Conservation (phyloP, 2,888 invertebrate genomes). For the Eupithecia subfuscata region DNA sequence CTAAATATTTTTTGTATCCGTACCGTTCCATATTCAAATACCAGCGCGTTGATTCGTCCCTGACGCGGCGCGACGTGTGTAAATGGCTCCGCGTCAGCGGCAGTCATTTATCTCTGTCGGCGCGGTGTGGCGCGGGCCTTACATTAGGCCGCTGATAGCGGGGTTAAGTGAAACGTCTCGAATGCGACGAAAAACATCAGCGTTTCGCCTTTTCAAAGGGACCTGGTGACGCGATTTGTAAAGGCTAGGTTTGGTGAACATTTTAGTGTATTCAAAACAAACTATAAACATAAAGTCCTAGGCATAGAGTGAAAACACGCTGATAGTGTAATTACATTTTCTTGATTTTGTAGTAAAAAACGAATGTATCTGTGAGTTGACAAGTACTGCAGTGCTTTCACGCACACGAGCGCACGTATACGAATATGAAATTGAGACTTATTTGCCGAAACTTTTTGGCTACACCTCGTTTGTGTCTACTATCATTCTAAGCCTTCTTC, state of each 20-base stretch:
- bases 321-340: too few relatives aligned
- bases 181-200: slow-evolving; percentile 51
- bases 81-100: slow-evolving; percentile 1
- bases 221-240: background rate
- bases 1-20: background rate
- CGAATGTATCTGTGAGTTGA: too few relatives aligned
- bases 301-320: too few relatives aligned
- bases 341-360: too few relatives aligned
- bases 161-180: slow-evolving; percentile 42
- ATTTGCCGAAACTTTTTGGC: too few relatives aligned
- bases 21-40: slow-evolving; percentile 10
- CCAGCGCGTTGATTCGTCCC: slow-evolving; percentile 6
- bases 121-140: slow-evolving; percentile 62
- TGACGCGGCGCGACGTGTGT: slow-evolving; percentile 11
- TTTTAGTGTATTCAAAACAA: background rate
- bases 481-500: too few relatives aligned
- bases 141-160: slow-evolving; percentile 64
- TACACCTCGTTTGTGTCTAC: too few relatives aligned
- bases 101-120: slow-evolving; percentile 70
- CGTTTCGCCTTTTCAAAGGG: slow-evolving; percentile 42
- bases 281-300: background rate
- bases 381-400: too few relatives aligned
- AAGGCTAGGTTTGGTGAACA: background rate
- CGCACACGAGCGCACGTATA: too few relatives aligned
- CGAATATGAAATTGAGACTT: too few relatives aligned